Evolutionary conservation across 2,888 invertebrate genomes (phyloP).

Genomic region (Tenthredo distinguenda): DNA sequence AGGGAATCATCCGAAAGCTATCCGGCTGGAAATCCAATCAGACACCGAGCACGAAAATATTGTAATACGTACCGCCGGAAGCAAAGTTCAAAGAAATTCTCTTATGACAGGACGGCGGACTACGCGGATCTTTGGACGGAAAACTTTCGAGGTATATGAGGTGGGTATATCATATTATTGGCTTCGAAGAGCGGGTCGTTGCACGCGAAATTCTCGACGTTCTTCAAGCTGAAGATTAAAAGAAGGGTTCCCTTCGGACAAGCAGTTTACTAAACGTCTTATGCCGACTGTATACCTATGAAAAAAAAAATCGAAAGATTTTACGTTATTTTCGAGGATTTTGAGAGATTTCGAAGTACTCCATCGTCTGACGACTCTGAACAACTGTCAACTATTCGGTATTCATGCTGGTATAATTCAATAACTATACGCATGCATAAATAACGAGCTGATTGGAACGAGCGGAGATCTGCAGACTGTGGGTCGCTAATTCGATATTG

Average conservation of each 20-base stretch:
- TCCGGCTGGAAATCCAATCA: slow-evolving; percentile 46
- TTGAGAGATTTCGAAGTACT: background rate
- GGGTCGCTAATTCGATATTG: background rate
- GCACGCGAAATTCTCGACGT: background rate
- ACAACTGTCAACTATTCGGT: background rate
- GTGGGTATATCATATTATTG: background rate
- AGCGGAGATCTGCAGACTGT: background rate
- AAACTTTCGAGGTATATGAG: slow-evolving; percentile 6
- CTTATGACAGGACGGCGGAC: background rate
- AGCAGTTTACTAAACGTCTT: too few species aligned
- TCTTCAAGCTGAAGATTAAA: background rate
- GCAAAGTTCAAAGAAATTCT: slow-evolving; percentile 25
- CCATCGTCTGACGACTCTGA: background rate
- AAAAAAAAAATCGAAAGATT: background rate
- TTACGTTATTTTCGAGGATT: background rate
- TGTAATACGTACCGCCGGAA: slow-evolving; percentile 30
- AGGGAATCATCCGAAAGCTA: slow-evolving; percentile 23
- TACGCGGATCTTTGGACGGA: background rate
- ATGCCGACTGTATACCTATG: background rate
- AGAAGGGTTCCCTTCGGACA: too few species aligned
- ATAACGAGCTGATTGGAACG: background rate
- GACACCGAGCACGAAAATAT: slow-evolving; percentile 31
- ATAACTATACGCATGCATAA: background rate
- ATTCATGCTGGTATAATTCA: background rate
- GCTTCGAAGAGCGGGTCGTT: background rate